These are phyloP conservation scores for Xanthia icteritia DNA, from an alignment of 2,888 invertebrate species.

Conservation along the genomic window DNA sequence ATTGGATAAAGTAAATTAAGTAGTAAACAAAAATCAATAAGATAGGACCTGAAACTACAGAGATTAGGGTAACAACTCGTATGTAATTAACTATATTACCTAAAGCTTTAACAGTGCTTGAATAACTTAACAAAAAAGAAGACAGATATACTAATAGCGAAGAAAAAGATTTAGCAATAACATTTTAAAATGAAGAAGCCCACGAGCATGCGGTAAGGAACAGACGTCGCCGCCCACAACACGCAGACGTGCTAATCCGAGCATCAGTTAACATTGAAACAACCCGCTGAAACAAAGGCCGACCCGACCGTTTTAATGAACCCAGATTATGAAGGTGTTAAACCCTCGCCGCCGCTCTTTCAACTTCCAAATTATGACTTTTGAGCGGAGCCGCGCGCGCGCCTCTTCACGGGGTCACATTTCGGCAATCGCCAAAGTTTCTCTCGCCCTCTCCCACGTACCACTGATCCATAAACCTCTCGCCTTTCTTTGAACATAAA, in stretches of 20 bases:
- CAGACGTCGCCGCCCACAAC: constrained; percentile 76
- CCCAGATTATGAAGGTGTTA: constrained; percentile 90
- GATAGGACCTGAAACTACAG: neutral
- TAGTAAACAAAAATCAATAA: neutral
- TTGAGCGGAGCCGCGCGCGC: constrained; percentile 81
- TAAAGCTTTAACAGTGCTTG: neutral
- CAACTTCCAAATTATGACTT: constrained; percentile 89
- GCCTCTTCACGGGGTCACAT: constrained; percentile 85
- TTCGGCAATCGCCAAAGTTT: constrained; percentile 83
- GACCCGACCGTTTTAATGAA: constrained; percentile 88
- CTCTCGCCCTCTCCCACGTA: constrained; percentile 79
- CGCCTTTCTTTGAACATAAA: constrained; percentile 83
- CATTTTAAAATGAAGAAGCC: constrained; percentile 61
- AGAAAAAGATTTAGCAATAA: constrained; percentile 45
- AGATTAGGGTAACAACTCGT: neutral
- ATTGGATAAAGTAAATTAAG: neutral
- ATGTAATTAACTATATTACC: neutral
- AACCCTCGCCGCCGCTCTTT: constrained; percentile 87
- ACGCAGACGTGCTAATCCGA: constrained; percentile 86
- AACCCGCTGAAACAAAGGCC: constrained; percentile 89
- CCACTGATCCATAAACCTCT: constrained; percentile 77
- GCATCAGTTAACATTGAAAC: constrained; percentile 89
- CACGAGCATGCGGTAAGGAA: constrained; percentile 68
- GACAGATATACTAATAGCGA: constrained; percentile 2
- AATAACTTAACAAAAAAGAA: constrained; percentile 5